phyloP scores from a whole-genome alignment of 2,888 invertebrate genomes.

The Torymus tubicola region DNA sequence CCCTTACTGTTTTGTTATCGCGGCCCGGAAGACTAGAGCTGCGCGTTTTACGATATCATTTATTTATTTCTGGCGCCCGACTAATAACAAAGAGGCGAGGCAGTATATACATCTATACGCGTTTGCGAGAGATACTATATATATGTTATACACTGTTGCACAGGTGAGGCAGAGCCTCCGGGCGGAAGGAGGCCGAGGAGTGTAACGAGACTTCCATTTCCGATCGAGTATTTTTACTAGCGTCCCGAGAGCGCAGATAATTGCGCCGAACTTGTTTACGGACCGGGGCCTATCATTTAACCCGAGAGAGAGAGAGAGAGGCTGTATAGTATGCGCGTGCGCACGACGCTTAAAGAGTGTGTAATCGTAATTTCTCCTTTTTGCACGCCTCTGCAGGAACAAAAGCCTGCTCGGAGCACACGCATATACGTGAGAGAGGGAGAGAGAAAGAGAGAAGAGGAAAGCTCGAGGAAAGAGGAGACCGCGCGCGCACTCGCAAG shows the following conservation, averaged over 20 bases:
- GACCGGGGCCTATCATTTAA: constrained; percentile 29
- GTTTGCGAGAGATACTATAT: too few relatives aligned
- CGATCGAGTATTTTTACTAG: constrained; percentile 14
- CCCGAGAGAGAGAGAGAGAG: too few relatives aligned
- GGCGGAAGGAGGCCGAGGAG: background rate
- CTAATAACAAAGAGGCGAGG: constrained; percentile 30
- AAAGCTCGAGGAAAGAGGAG: too few relatives aligned
- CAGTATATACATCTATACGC: too few relatives aligned
- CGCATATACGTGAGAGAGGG: too few relatives aligned
- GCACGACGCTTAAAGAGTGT: background rate
- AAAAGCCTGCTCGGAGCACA: too few relatives aligned
- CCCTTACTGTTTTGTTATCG: too few relatives aligned
- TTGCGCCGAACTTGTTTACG: constrained; percentile 33
- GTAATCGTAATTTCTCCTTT: constrained; percentile 28
- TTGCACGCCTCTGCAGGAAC: too few relatives aligned
- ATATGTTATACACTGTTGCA: too few relatives aligned
- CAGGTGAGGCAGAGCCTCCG: too few relatives aligned
- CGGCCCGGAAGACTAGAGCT: background rate
- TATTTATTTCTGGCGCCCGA: constrained; percentile 48
- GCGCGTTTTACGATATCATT: constrained; percentile 36
- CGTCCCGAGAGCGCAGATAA: background rate
- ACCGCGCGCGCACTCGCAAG: too few relatives aligned
- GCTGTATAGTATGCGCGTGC: background rate
- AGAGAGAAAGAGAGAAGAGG: too few relatives aligned
- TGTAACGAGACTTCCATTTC: constrained; percentile 15